These are phyloP conservation scores for Mimas tiliae DNA, from an alignment of 2,888 invertebrate genomes.

Conservation along the genomic window DNA sequence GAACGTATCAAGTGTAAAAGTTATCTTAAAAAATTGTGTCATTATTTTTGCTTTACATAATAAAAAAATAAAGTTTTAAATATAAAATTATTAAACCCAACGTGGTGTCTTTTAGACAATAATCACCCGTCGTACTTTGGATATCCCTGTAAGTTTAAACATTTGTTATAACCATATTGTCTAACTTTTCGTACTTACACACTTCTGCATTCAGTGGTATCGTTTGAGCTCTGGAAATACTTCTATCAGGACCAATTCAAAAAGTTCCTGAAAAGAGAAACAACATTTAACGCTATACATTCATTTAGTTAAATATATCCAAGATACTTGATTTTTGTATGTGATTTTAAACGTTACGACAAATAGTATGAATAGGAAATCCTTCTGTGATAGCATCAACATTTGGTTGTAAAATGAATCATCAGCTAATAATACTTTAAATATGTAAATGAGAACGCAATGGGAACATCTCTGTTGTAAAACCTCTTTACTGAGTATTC, in stretches of 20 bases:
- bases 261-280: constrained; percentile 85
- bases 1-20: constrained; percentile 7
- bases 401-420: no score
- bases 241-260: constrained; percentile 87
- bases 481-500: no score
- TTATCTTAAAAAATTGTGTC: background rate
- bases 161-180: constrained; percentile 50
- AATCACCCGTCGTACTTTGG: constrained; percentile 42
- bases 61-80: constrained; percentile 16
- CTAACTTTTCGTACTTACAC: constrained; percentile 47
- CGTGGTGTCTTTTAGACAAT: constrained; percentile 56
- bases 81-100: constrained; percentile 36
- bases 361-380: no score
- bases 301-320: background rate
- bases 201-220: constrained; percentile 58
- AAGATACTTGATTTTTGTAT: no score
- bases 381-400: no score
- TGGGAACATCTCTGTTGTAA: no score
- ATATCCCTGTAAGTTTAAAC: constrained; percentile 36
- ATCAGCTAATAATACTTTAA: no score
- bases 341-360: no score
- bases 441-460: no score
- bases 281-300: constrained; percentile 10
- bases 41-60: constrained; percentile 5
- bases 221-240: constrained; percentile 89